Conservation (phyloP, 2,113 vertebrate genomes). For the Podarcis muralis region DNA sequence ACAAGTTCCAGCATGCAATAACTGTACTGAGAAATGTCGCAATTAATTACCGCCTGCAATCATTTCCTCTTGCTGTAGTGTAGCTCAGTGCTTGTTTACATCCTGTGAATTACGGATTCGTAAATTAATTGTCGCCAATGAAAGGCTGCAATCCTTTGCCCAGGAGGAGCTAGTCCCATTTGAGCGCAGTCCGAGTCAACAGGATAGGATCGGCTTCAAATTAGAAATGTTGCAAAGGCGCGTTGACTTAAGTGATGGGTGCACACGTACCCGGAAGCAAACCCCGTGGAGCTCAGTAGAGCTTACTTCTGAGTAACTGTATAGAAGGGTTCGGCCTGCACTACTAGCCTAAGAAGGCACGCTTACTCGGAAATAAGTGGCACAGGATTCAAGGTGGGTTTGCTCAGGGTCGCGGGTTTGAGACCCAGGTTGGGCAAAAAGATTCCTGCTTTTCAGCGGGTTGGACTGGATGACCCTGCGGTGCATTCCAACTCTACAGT, state of each 20-base stretch:
- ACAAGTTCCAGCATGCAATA: not conserved
- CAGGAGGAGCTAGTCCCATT: not conserved
- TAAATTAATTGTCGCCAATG: not conserved
- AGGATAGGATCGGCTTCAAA: not conserved
- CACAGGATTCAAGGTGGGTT: not conserved
- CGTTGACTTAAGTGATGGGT: not conserved
- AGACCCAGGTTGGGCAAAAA: too few species aligned
- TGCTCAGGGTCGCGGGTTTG: not conserved
- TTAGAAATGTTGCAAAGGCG: not conserved
- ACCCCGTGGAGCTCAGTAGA: too few species aligned
- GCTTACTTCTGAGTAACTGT: not conserved
- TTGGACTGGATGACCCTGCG: not conserved
- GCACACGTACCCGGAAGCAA: not conserved
- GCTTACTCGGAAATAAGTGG: not conserved
- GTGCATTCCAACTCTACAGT: not conserved
- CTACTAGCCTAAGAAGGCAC: not conserved
- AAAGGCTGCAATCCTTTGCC: not conserved
- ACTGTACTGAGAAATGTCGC: not conserved
- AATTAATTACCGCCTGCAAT: not conserved
- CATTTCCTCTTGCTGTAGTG: too few species aligned
- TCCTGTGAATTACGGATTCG: not conserved
- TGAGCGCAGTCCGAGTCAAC: not conserved
- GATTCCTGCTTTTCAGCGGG: not conserved
- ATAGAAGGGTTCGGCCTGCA: not conserved
- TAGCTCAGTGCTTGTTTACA: not conserved